These are phyloP conservation scores for Cephonodes hylas DNA, from an alignment of 2,888 invertebrate species.

Conservation along the genomic window DNA sequence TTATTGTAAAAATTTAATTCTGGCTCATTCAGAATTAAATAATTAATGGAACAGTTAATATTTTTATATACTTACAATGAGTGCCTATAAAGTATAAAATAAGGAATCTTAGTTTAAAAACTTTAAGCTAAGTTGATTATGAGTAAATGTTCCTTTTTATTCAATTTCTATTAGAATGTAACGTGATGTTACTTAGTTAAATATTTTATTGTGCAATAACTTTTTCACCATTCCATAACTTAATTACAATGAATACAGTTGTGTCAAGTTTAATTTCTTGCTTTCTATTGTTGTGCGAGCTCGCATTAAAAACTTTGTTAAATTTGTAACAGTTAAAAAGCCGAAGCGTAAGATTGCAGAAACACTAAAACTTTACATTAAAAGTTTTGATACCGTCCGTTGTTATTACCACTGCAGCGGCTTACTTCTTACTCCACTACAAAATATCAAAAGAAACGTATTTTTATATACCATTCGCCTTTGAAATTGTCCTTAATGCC, in stretches of 20 bases:
- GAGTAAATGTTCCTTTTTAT: too few species aligned
- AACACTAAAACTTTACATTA: background rate
- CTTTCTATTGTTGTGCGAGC: background rate
- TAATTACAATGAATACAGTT: background rate
- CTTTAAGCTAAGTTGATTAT: too few species aligned
- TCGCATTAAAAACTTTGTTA: background rate
- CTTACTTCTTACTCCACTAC: background rate
- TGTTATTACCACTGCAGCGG: background rate
- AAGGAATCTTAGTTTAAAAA: too few species aligned
- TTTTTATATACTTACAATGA: too few species aligned
- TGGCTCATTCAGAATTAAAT: too few species aligned
- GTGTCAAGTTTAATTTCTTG: background rate
- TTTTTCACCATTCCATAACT: too few species aligned
- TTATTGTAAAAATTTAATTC: too few species aligned
- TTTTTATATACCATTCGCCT: background rate
- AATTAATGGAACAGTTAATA: too few species aligned
- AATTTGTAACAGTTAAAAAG: background rate
- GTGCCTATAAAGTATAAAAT: too few species aligned
- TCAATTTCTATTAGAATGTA: too few species aligned
- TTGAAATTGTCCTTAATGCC: background rate
- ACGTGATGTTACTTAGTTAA: too few species aligned
- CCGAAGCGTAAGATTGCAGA: background rate
- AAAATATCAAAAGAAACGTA: background rate
- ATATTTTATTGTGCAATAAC: too few species aligned
- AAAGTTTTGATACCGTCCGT: conserved; percentile 2